Conservation (phyloP, 2,113 vertebrate genomes). For the Heteronetta atricapilla region DNA sequence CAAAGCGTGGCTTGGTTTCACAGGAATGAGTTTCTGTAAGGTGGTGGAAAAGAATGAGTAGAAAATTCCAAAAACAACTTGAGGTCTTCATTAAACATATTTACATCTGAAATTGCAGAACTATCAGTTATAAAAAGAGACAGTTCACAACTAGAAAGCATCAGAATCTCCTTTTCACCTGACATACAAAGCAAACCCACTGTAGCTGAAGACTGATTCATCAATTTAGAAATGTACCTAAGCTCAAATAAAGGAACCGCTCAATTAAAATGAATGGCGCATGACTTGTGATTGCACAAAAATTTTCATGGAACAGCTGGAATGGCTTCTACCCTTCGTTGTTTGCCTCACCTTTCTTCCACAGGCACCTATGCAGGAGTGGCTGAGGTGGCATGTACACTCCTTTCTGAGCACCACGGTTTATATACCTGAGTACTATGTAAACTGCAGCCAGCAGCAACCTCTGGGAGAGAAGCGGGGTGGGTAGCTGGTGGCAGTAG, state of each 20-base stretch:
- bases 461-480: background rate
- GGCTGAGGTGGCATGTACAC: background rate
- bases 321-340: background rate
- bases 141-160: background rate
- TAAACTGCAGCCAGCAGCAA: background rate
- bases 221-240: background rate
- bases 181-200: background rate
- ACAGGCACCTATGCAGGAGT: conserved; percentile 14
- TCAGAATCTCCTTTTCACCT: background rate
- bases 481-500: background rate
- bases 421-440: background rate
- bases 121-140: background rate
- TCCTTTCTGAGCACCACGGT: background rate
- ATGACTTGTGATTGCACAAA: background rate
- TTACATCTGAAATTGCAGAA: background rate
- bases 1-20: background rate
- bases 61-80: background rate
- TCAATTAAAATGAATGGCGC: conserved; percentile 16
- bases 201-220: background rate
- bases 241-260: background rate
- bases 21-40: background rate
- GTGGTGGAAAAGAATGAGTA: background rate
- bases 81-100: background rate
- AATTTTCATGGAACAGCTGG: background rate
- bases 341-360: background rate